Conservation (phyloP, 2,113 vertebrate genomes). For the Coracopsis vasa region DNA sequence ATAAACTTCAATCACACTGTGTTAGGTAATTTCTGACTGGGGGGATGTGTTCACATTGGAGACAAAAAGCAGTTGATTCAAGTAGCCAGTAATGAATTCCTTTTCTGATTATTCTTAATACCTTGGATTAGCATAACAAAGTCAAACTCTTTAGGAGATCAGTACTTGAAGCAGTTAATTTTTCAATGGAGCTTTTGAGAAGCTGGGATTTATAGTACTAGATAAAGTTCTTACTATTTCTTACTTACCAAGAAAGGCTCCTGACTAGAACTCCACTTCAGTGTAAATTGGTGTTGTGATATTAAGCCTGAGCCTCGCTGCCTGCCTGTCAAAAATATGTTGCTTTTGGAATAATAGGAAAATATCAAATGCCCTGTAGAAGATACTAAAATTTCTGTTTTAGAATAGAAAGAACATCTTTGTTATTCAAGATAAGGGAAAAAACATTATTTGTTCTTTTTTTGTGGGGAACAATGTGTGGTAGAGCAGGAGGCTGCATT, state of each 20-base stretch:
- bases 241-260: neutral
- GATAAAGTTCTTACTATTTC: neutral
- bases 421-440: neutral
- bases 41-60: neutral
- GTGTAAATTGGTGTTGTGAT: neutral
- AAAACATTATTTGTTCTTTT: neutral
- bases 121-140: constrained; percentile 46
- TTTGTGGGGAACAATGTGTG: neutral
- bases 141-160: neutral
- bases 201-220: neutral
- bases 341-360: neutral
- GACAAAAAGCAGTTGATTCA: constrained; percentile 43
- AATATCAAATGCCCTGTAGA: neutral
- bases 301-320: neutral
- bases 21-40: constrained; percentile 14
- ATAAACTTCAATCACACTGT: constrained; percentile 36
- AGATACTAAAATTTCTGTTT: neutral
- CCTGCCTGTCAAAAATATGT: neutral
- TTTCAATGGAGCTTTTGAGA: neutral
- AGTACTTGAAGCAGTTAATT: neutral
- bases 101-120: constrained; percentile 25
- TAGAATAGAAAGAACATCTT: neutral
- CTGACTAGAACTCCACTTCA: neutral
- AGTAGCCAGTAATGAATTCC: constrained; percentile 7
- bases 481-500: neutral